phyloP scores from a whole-genome alignment of 2,113 vertebrate species.

The Carollia perspicillata region DNA sequence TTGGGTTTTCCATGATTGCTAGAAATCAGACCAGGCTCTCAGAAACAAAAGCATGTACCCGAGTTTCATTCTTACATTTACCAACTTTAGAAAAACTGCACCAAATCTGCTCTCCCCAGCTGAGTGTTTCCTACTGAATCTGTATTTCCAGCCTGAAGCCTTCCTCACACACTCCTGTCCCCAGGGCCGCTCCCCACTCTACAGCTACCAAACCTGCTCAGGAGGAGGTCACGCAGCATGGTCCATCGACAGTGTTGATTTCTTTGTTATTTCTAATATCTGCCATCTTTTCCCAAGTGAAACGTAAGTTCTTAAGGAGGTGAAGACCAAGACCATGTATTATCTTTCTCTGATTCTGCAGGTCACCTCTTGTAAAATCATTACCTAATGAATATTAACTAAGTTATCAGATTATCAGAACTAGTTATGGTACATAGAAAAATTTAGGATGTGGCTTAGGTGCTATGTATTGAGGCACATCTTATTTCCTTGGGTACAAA shows the following conservation, averaged over 20 bases:
- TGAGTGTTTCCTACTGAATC: neutral
- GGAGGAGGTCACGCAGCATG: neutral
- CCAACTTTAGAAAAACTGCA: neutral
- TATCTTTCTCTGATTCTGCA: neutral
- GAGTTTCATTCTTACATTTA: neutral
- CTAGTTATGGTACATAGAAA: neutral
- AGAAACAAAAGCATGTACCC: neutral
- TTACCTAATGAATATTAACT: neutral
- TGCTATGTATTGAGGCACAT: neutral
- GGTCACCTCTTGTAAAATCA: neutral
- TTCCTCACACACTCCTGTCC: no score
- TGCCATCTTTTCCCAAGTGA: neutral
- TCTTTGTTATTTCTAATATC: neutral
- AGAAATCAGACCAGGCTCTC: neutral
- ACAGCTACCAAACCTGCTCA: no score
- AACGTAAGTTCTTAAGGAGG: neutral
- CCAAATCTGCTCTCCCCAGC: neutral
- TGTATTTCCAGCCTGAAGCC: neutral
- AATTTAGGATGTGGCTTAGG: neutral
- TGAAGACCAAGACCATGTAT: neutral
- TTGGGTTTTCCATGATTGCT: neutral
- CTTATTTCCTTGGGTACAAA: neutral
- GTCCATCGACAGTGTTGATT: neutral
- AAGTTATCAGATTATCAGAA: neutral
- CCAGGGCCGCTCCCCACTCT: fast-evolving